Evolutionary conservation across 2,113 vertebrate genomes (phyloP), one percentile per base, ranked within the genome.

Genomic region (Hyaena hyaena): DNA sequence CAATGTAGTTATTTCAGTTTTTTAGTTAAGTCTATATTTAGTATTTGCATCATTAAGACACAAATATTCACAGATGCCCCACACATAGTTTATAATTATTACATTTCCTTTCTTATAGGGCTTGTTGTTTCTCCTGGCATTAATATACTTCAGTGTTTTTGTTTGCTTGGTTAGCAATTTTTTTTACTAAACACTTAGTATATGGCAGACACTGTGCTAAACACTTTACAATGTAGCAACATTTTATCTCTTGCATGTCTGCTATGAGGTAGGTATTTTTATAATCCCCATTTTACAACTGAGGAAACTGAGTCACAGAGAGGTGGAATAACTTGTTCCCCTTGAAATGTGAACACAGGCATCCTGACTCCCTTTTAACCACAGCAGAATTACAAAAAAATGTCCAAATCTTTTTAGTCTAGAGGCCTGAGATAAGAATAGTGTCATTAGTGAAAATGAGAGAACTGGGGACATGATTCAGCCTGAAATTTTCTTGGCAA

Each of bases 371-470:
- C 16, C 17, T 23, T 10, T 88, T 81, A 93, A 66, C 28, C 50
- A 90, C 2, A 7, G 77, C 1, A 82, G 3, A 91, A 33, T 53
- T 53, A 35, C 0, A 12, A 88, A 92, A 55, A 88, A 26, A 76
- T 8, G 12, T 5, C 45, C 2, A 39, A 63, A 61, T 7, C 8
- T 61, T 90, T 90, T 65, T 26, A 84, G 45, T 9, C 26, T 87
- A 74, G 10, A 53, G 16, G 6, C 17, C 86, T 94, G n/a, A 89
- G 53, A 63, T 8, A 93, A 58, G 39, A 83, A 7, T 28, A 55
- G 23, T 86, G 11, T 93, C 93, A 55, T 85, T 84, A 91, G 80
- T 84, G 28, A 53, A 93, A 84, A 85, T 77, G 28, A 55, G 63
- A 81, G 9, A 73, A 55, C 33, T 88, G 21, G 53, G 55, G 16